These are phyloP conservation scores for Paracentrotus lividus DNA, from an alignment of 53 echinoderm and acorn worm genomes.

Conservation along the genomic window DNA sequence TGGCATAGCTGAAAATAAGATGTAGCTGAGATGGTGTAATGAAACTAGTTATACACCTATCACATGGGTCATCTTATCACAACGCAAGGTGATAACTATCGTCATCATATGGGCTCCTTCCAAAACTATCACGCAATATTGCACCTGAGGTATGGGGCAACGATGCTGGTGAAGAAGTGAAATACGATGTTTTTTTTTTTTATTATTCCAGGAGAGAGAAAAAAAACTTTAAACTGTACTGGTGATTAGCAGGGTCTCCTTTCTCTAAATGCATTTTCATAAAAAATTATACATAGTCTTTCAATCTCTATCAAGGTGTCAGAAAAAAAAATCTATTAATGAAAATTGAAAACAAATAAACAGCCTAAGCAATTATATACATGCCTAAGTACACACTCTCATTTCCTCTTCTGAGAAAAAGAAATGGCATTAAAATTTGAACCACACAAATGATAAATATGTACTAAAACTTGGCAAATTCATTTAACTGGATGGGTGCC, in stretches of 20 bases:
- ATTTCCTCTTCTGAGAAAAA: no score
- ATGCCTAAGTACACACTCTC: no score
- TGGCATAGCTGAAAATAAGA: slow-evolving; percentile 37
- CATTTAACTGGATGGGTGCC: neutral
- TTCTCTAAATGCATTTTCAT: neutral
- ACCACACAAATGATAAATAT: no score
- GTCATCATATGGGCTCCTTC: neutral
- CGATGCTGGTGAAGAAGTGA: neutral
- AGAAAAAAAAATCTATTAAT: neutral
- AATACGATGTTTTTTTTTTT: neutral
- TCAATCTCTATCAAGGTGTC: neutral
- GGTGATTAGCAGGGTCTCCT: no score
- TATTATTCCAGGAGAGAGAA: neutral
- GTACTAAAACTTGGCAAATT: neutral
- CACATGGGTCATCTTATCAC: neutral
- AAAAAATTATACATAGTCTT: neutral
- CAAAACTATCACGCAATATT: slow-evolving; percentile 36
- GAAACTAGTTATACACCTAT: slow-evolving; percentile 16
- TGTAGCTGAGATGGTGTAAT: neutral
- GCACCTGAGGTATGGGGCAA: neutral
- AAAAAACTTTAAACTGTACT: neutral
- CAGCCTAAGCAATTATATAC: no score
- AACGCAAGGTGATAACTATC: neutral
- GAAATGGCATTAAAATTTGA: no score
- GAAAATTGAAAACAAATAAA: neutral